Base-by-base conservation (phyloP, 1,140 invertebrate species). In the Musca vetustissima region DNA sequence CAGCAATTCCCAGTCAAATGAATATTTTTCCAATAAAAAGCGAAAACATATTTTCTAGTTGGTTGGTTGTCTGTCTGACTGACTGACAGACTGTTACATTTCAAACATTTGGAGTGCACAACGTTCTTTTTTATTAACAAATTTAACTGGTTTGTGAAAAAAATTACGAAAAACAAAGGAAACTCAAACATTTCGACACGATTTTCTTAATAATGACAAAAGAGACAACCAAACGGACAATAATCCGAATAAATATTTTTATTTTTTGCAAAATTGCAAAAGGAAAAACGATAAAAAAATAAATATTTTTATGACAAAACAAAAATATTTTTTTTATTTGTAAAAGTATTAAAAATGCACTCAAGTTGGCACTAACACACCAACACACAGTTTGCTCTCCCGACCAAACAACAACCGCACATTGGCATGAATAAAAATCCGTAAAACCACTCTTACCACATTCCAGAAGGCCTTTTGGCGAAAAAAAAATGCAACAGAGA, bases 271-370 rank as follows among this genome's bases (percentile, higher is more conserved):
- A 21, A 52, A 52, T 11, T 19, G 8, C 19, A 21, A 19, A 49
- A 21, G 19, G 2, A 61, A 61, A 43, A 43, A 61, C 2, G 19
- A n/a, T 7, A 21, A 61, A 61, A 61, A 61, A 61, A 11, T 25
- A 59, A 61, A 32, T 36, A 61, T 36, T 17, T 61, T 36, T 36
- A 36, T 28, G 28, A 61, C 57, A 61, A 59, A 61, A 61, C n/a
- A n/a, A n/a, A n/a, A n/a, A n/a, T n/a, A n/a, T n/a, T n/a, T n/a
- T 17, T 32, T 59, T 36, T 61, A 36, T 28, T 61, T 61, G 28
- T 43, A 61, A 61, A 61, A 6, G 57, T 36, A 61, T 36, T n/a
- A 61, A 13, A 61, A 61, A 61, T 61, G 57, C 57, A 61, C n/a
- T 43, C 7, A 43, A 11, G 6, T 13, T 43, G 6, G 36, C 36